These are phyloP conservation scores for Aptenodytes forsteri DNA, from an alignment of 2,113 vertebrate species.

Conservation along the genomic window DNA sequence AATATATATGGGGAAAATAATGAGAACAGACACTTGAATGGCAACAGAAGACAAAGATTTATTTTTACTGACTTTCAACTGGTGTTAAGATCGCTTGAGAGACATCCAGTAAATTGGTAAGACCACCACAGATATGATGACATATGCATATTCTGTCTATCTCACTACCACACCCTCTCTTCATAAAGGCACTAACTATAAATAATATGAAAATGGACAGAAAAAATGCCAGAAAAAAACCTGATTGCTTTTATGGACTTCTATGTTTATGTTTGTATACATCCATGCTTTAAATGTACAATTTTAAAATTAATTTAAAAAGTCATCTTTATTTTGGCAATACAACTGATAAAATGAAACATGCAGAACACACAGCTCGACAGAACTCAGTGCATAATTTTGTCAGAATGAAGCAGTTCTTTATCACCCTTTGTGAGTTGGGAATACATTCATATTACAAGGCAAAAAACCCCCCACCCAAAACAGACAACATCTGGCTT, in stretches of 20 bases:
- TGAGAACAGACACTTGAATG: slow-evolving; percentile 30
- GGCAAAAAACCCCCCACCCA: neutral
- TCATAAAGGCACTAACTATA: slow-evolving; percentile 71
- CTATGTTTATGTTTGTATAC: slow-evolving; percentile 33
- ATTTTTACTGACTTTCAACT: slow-evolving; percentile 55
- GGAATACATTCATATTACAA: slow-evolving; percentile 68
- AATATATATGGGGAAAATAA: neutral
- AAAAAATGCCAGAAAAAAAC: slow-evolving; percentile 4
- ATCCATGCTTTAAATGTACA: slow-evolving; percentile 67
- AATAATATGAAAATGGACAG: slow-evolving; percentile 19
- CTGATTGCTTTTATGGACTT: neutral
- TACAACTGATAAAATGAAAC: slow-evolving; percentile 63
- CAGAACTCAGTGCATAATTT: slow-evolving; percentile 72
- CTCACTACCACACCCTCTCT: slow-evolving; percentile 49
- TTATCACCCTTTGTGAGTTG: neutral
- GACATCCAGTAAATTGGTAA: slow-evolving; percentile 47
- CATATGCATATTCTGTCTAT: slow-evolving; percentile 53
- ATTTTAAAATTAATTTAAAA: slow-evolving; percentile 44
- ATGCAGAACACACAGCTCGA: slow-evolving; percentile 59
- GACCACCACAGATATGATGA: slow-evolving; percentile 58
- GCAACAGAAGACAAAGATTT: slow-evolving; percentile 57
- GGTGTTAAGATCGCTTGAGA: slow-evolving; percentile 21
- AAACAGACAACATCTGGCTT: slow-evolving; percentile 8
- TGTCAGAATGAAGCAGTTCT: slow-evolving; percentile 61
- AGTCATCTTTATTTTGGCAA: slow-evolving; percentile 59